Percentiles rank a stretch among this genome's conserved stretches.
Conservation (phyloP, 2,113 vertebrate genomes). For the Vulpes ferrilata region DNA sequence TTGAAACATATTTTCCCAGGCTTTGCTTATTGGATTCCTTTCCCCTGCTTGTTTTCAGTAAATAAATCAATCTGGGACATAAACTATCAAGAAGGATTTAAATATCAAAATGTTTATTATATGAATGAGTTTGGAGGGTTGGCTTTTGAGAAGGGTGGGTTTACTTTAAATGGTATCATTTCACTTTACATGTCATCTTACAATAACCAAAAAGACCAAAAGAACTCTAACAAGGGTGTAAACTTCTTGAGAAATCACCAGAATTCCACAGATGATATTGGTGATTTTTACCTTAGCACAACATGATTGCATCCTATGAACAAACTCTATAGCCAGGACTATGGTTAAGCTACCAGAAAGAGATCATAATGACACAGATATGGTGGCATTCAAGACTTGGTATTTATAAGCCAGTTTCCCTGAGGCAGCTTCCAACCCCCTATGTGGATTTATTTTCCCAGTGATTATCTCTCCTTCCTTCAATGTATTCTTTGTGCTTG, state of each 20-base stretch:
- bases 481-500: slow-evolving; percentile 60
- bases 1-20: background rate
- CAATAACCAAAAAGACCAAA: background rate
- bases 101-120: background rate
- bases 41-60: background rate
- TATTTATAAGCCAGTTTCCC: slow-evolving; percentile 55
- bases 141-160: background rate
- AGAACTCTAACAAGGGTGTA: background rate
- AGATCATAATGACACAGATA: background rate
- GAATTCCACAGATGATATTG: background rate
- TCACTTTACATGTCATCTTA: background rate
- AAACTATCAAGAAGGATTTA: background rate
- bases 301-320: background rate
- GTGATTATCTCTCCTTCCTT: slow-evolving; percentile 74
- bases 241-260: background rate
- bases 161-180: background rate
- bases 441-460: slow-evolving; percentile 69
- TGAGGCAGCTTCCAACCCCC: slow-evolving; percentile 65
- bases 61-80: background rate
- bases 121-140: background rate
- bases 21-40: background rate
- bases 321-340: rapidly evolving
- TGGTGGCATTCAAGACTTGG: slow-evolving; percentile 30
- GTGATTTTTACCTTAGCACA: background rate
- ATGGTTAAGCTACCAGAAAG: background rate